Evolutionary conservation across 1,140 invertebrate species (phyloP), one percentile per base, ranked within the genome.

Genomic region (Tetragnatha versicolor): DNA sequence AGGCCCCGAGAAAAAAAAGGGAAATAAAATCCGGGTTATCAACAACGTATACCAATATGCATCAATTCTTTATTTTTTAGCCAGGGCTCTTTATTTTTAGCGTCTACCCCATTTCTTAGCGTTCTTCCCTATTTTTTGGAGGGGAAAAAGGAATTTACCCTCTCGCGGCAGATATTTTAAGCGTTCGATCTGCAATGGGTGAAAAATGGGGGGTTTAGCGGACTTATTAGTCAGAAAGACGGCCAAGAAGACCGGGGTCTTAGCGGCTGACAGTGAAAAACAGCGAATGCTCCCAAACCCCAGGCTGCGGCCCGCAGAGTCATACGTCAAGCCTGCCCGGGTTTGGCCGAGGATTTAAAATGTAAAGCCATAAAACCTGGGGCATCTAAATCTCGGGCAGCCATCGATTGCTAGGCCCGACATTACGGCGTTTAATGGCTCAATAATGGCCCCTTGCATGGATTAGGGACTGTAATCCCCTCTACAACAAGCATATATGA

Each of bases 201-300:
- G 73, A 77, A 77, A 77, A 65, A 77, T 77, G 60, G 73, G n/a
- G 73, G 73, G 73, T 77, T 77, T 77, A 77, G 73, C 60, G 58
- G 58, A 77, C 73, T 77, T 77, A 77, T 77, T 77, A 77, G 73
- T 77, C 73, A 77, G 73, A 45, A 31, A 42, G 73, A 61, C 33
- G 61, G 73, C 39, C 31, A 33, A 58, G 69, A 29, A 60, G 58
- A 60, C 33, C 25, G 39, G 25, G 73, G 73, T 53, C 61, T 65
- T 65, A 77, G 61, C 61, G 73, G 73, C 66, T 77, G 73, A 77
- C 73, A 66, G 42, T 77, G 73, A 77, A 65, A 55, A 53, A 77
- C 60, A 31, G 61, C 22, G 45, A n/a, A 14, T 27, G 73, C 61
- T 77, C 37, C 49, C 45, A 29, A 42, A 66, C 25, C 39, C 53